phyloP scores from a whole-genome alignment of 2,113 vertebrate genomes.

The Platysteira castanea region DNA sequence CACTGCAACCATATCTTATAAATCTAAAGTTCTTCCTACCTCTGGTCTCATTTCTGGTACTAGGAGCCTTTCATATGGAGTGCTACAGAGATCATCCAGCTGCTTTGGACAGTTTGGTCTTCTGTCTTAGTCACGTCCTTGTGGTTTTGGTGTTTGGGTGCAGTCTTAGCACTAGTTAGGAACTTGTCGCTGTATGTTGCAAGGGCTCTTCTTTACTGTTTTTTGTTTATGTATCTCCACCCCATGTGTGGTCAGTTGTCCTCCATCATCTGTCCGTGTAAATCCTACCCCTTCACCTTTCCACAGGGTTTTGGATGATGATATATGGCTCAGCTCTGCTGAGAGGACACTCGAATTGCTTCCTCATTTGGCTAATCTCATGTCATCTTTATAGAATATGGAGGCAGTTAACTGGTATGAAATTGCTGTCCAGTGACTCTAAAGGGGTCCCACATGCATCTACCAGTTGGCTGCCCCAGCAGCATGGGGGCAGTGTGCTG shows the following conservation, averaged over 20 bases:
- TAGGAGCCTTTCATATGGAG: not conserved
- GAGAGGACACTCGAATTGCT: not conserved
- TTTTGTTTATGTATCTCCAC: not conserved
- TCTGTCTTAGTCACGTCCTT: not conserved
- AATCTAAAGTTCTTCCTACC: not conserved
- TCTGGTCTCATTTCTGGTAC: not conserved
- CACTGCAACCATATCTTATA: not conserved
- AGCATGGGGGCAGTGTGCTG: not conserved
- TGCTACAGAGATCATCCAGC: not conserved
- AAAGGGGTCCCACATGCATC: not conserved
- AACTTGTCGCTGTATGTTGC: not conserved
- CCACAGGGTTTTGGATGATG: not conserved
- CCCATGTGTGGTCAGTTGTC: not conserved
- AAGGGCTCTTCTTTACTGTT: not conserved
- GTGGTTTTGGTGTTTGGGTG: not conserved
- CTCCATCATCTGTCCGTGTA: accelerated
- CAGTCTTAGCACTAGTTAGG: not conserved
- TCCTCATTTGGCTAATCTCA: not conserved
- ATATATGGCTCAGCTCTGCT: not conserved
- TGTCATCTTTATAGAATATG: not conserved
- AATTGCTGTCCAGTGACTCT: not conserved
- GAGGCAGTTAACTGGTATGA: not conserved
- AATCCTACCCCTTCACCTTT: accelerated
- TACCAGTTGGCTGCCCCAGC: not conserved
- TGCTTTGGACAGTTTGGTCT: not conserved